A percentile compares a stretch with the other conserved stretches of the same genome.
Conservation (phyloP, 2,113 vertebrate genomes). For the Pterocles gutturalis region DNA sequence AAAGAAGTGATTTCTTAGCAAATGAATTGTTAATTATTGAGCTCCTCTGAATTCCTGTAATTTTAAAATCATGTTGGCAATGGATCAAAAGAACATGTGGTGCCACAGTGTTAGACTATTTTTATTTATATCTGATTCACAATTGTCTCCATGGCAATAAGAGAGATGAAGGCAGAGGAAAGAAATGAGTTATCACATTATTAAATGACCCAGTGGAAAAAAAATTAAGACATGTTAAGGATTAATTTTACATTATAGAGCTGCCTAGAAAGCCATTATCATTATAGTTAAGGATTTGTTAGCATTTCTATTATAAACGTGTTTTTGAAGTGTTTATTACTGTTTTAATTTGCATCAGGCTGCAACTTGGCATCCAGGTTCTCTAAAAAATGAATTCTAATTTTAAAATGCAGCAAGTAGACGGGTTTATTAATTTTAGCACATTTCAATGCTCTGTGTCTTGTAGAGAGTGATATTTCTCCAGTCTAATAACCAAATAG, state of each 20-base stretch:
- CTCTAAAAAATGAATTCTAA: conserved; percentile 12
- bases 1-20: background rate
- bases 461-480: background rate
- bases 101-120: conserved; percentile 75
- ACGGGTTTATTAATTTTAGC: conserved; percentile 37
- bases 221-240: conserved; percentile 56
- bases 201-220: conserved; percentile 71
- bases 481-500: background rate
- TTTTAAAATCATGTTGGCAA: conserved; percentile 62
- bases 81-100: conserved; percentile 70
- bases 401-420: conserved; percentile 4
- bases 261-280: conserved; percentile 39
- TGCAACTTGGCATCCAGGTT: conserved; percentile 21
- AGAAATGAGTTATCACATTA: conserved; percentile 60
- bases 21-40: conserved; percentile 40
- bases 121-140: conserved; percentile 83
- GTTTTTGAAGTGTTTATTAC: conserved; percentile 21
- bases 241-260: conserved; percentile 52
- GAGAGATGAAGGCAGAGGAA: conserved; percentile 65
- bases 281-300: conserved; percentile 42
- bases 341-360: conserved; percentile 1
- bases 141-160: conserved; percentile 79
- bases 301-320: conserved; percentile 25
- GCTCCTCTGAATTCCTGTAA: conserved; percentile 54
- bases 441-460: background rate